These are phyloP conservation scores for Protonemura montana DNA, from an alignment of 2,888 invertebrate genomes.

Conservation along the genomic window DNA sequence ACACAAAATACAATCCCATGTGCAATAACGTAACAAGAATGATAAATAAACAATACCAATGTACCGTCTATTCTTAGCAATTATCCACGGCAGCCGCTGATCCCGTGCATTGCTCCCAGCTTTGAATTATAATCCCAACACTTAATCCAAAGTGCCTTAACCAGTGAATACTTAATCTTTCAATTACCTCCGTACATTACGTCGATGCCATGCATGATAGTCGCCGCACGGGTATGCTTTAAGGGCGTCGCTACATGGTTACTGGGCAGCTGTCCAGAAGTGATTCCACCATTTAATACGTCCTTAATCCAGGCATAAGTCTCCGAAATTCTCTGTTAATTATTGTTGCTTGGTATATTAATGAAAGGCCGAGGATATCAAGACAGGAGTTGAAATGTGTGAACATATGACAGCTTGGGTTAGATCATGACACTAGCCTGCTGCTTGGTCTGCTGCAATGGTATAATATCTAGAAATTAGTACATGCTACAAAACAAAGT, in stretches of 20 bases:
- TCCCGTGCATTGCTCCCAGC: not conserved
- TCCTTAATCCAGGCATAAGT: not conserved
- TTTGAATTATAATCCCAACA: not conserved
- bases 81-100: not conserved
- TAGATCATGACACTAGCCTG: not conserved
- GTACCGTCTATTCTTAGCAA: not conserved
- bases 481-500: not conserved
- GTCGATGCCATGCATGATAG: not conserved
- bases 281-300: not conserved
- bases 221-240: not conserved
- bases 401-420: not conserved
- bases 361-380: not conserved
- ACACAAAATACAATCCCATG: not conserved
- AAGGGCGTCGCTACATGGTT: not conserved
- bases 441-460: not conserved
- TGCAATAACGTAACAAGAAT: not conserved
- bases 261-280: not conserved
- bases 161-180: slow-evolving; percentile 12
- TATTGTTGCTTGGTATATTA: slow-evolving; percentile 4
- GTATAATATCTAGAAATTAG: not conserved
- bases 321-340: not conserved
- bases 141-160: slow-evolving; percentile 12
- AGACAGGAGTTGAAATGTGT: not conserved
- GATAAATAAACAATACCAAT: not conserved
- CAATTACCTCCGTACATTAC: not conserved